A percentile compares a stretch with the other conserved stretches of the same genome.
These are phyloP conservation scores for Scrobipalpa costella DNA, from an alignment of 2,888 invertebrate genomes.

Conservation along the genomic window DNA sequence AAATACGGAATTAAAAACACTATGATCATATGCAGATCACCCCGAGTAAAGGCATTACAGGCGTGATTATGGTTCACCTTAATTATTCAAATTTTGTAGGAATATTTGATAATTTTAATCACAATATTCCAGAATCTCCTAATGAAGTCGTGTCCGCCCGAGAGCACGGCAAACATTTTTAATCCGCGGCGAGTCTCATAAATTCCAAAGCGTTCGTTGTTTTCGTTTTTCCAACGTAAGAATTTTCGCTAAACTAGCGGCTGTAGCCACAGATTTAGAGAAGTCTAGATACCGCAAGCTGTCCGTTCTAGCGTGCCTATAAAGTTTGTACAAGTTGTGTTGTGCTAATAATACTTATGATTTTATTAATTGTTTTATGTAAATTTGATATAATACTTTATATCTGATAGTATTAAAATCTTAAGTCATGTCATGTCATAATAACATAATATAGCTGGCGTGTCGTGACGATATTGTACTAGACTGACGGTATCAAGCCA, in stretches of 20 bases:
- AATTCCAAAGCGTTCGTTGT: constrained; percentile 69
- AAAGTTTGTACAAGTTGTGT: neutral
- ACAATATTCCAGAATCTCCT: constrained; percentile 70
- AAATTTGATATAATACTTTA: neutral
- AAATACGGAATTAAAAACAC: no score
- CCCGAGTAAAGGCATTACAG: neutral
- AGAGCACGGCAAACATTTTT: constrained; percentile 76
- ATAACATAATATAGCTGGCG: no score
- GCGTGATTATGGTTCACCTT: neutral
- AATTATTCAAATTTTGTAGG: neutral
- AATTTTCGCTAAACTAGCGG: constrained; percentile 52
- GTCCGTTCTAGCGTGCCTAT: no score
- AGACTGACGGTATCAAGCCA: no score
- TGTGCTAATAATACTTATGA: neutral
- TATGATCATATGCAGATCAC: neutral
- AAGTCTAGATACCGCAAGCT: no score
- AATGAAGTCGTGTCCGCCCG: constrained; percentile 65
- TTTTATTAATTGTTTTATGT: neutral
- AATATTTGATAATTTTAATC: constrained; percentile 60
- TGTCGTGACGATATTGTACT: no score
- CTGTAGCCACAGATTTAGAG: neutral
- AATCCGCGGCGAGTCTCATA: constrained; percentile 78
- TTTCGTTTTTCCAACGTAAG: constrained; percentile 71
- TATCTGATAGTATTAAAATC: constrained; percentile 33
- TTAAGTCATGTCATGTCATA: no score